phyloP scores from a whole-genome alignment of 2,113 vertebrate genomes.

The Andinoacara biseriatus region DNA sequence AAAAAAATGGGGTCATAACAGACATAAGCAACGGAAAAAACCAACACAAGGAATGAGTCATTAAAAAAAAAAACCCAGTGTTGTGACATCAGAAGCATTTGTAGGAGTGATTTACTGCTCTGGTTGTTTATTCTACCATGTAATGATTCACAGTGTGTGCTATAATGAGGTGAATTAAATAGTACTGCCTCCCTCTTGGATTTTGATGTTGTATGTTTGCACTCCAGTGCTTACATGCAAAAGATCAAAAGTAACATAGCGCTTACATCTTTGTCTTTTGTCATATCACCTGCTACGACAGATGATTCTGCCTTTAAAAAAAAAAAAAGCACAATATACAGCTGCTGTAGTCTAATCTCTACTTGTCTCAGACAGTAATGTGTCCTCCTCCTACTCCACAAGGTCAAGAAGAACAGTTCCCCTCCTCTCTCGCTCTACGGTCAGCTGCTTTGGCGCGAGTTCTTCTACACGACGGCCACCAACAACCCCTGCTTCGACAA shows the following conservation, averaged over 20 bases:
- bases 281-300: background rate
- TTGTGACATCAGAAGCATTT: background rate
- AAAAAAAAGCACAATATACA: background rate
- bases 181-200: background rate
- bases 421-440: conserved; percentile 97
- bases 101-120: background rate
- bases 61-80: background rate
- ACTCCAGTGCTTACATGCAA: background rate
- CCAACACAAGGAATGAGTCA: background rate
- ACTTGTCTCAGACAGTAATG: background rate
- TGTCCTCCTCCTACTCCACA: background rate
- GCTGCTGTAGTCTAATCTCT: background rate
- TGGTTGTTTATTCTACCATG: background rate
- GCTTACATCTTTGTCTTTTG: background rate
- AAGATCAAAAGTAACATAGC: background rate
- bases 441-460: conserved; percentile 97
- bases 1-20: background rate
- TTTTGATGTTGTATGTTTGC: background rate
- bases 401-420: conserved; percentile 99
- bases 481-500: conserved; percentile 98
- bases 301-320: background rate
- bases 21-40: conserved; percentile 4
- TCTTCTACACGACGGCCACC: conserved; percentile 97
- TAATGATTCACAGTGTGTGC: background rate
- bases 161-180: background rate